phyloP scores from a whole-genome alignment of 2,888 invertebrate genomes.

The Hyalella azteca region DNA sequence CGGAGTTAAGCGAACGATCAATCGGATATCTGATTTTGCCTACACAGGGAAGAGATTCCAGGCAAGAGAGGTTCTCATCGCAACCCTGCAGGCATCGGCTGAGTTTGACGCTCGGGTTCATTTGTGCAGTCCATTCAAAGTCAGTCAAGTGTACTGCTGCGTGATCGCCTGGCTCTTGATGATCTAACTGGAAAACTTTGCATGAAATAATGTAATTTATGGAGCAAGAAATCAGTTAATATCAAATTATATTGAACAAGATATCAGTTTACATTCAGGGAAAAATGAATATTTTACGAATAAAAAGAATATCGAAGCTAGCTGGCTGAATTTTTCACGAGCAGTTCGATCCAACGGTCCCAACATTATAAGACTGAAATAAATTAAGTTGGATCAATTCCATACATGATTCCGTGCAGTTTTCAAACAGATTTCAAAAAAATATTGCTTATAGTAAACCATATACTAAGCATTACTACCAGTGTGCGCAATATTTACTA shows the following conservation, averaged over 20 bases:
- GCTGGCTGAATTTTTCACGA: neutral
- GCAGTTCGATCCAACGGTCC: neutral
- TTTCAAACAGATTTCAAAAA: neutral
- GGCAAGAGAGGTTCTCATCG: too few relatives aligned
- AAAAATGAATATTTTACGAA: too few relatives aligned
- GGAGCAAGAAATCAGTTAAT: neutral
- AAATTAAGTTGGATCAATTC: neutral
- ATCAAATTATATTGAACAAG: neutral
- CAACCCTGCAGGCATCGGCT: neutral
- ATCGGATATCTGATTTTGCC: neutral
- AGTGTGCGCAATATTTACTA: neutral
- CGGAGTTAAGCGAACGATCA: neutral
- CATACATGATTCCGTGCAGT: neutral
- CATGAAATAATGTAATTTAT: neutral
- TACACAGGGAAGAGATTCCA: too few relatives aligned
- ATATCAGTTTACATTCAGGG: too few relatives aligned
- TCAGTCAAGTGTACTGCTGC: neutral
- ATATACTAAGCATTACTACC: neutral
- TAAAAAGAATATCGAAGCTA: too few relatives aligned
- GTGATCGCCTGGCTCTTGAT: neutral
- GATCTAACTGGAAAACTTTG: neutral
- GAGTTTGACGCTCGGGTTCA: neutral
- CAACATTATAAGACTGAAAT: too few relatives aligned
- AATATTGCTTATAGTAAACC: neutral
- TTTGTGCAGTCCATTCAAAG: neutral